phyloP scores from a whole-genome alignment of 1,140 invertebrate genomes.

The Acromyrmex charruanus region DNA sequence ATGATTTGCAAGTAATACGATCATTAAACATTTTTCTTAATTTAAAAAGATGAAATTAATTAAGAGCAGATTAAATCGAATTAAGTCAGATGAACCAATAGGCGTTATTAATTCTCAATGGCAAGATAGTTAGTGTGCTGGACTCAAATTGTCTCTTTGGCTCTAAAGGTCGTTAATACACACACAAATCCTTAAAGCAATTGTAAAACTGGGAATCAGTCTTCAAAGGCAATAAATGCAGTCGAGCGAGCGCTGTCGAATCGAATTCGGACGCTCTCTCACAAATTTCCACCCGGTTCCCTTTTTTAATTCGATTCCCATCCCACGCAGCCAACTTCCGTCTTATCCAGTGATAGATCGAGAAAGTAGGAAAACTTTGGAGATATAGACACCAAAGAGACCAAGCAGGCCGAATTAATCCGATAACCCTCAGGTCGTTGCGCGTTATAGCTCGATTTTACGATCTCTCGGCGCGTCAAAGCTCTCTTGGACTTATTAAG shows the following conservation, averaged over 20 bases:
- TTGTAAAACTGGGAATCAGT: conserved; percentile 17
- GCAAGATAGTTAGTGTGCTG: neutral
- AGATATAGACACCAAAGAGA: conserved; percentile 16
- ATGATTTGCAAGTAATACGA: neutral
- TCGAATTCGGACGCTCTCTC: neutral
- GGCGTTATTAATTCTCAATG: neutral
- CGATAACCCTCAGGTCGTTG: conserved; percentile 63
- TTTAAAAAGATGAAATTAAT: neutral
- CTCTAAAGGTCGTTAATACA: neutral
- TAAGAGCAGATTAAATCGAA: neutral
- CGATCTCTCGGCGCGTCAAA: conserved; percentile 43
- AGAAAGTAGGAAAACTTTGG: conserved; percentile 51
- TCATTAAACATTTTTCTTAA: conserved; percentile 10
- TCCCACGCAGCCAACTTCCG: conserved; percentile 38
- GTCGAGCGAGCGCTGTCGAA: conserved; percentile 25
- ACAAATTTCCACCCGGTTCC: conserved; percentile 11
- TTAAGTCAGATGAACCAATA: neutral
- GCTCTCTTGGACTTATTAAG: conserved; percentile 46
- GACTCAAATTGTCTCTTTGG: neutral
- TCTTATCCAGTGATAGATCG: conserved; percentile 47
- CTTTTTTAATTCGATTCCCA: conserved; percentile 57
- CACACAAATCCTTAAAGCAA: conserved; percentile 25
- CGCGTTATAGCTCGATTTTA: conserved; percentile 59
- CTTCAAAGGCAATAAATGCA: conserved; percentile 26
- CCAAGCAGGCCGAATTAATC: conserved; percentile 66